A percentile compares a stretch with the other conserved stretches of the same genome.
phyloP scores from a whole-genome alignment of 1,140 invertebrate genomes.

The Ceratosolen solmsi region DNA sequence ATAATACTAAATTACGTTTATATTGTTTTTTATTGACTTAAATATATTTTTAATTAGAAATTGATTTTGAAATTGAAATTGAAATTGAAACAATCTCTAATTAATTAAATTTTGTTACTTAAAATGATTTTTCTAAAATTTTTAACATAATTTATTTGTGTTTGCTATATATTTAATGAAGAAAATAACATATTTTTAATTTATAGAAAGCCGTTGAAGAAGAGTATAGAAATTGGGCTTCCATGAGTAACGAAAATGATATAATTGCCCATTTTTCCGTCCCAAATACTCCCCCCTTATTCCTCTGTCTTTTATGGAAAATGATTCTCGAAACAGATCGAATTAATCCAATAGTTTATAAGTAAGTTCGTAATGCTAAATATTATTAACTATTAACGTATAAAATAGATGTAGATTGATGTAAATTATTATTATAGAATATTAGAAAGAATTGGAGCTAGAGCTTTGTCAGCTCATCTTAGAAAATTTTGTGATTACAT shows the following conservation, averaged over 20 bases:
- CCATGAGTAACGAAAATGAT: conserved; percentile 97
- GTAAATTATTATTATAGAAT: conserved; percentile 78
- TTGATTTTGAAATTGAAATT: no score
- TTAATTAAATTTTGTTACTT: no score
- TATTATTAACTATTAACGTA: neutral
- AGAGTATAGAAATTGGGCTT: conserved; percentile 96
- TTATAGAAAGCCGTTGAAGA: conserved; percentile 89
- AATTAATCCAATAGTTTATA: conserved; percentile 94
- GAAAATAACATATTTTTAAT: neutral
- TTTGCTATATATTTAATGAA: neutral
- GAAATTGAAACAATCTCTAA: no score
- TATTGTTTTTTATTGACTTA: no score
- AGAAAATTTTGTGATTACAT: conserved; percentile 96
- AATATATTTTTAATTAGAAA: no score
- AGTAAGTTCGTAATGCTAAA: conserved; percentile 76
- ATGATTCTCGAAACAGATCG: conserved; percentile 95
- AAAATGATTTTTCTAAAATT: no score
- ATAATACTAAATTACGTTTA: no score
- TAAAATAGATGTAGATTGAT: neutral
- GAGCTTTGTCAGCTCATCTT: conserved; percentile 90
- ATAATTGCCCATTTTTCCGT: conserved; percentile 96
- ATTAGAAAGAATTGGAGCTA: conserved; percentile 92
- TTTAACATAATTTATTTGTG: conserved; percentile 57
- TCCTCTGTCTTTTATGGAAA: conserved; percentile 94
- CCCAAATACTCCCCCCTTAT: conserved; percentile 89